Base-by-base conservation (phyloP, 2,888 invertebrate species). In the Tridacna crocea region DNA sequence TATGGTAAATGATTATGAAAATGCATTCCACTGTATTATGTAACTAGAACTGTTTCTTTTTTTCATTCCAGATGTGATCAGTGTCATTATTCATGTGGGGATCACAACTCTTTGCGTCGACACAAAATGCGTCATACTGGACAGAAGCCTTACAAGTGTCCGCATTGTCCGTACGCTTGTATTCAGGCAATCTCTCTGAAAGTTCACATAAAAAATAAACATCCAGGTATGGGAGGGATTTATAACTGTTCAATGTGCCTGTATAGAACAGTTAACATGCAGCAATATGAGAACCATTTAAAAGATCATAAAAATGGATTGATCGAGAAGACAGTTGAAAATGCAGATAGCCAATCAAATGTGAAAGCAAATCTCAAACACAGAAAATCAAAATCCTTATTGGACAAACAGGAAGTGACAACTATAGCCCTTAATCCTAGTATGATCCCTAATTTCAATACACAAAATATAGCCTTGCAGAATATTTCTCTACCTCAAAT, bases 81-180 rank as follows among this genome's bases (percentile, higher is more conserved):
- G 72, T 98, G 98, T 93, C 95, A 95, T 8, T 97, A 97, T 93
- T 95, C 96, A 61, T 96, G 97, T 8, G 96, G 96, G 3, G 97
- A 98, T 93, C 97, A 97, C 94, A 98, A 97, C 94, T 96, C 97
- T 0, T 95, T 97, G 87, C 95, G 97, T 36, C 95, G 97, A 1
- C 98, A 98, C 94, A 96, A 96, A 90, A 96, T 96, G 94, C 95
- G 96, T 17, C 98, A 98, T 93, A 96, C 96, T 11, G 97, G 97
- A 22, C 96, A 96, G 72, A 96, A 96, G 89, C 96, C 96, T 0
- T 98, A 98, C 94, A 96, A 96, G 88, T 98, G 98, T 92, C 96
- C 96, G 68, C 96, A 96, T 92, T 98, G 98, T 91, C 95, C 96
- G 0, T 98, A 97, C 94, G 96, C 96, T 17, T 96, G 97, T 89